Percentiles rank a stretch among this genome's conserved stretches.
phyloP scores from a whole-genome alignment of 2,888 invertebrate species.

The Bruchidius siliquastri region DNA sequence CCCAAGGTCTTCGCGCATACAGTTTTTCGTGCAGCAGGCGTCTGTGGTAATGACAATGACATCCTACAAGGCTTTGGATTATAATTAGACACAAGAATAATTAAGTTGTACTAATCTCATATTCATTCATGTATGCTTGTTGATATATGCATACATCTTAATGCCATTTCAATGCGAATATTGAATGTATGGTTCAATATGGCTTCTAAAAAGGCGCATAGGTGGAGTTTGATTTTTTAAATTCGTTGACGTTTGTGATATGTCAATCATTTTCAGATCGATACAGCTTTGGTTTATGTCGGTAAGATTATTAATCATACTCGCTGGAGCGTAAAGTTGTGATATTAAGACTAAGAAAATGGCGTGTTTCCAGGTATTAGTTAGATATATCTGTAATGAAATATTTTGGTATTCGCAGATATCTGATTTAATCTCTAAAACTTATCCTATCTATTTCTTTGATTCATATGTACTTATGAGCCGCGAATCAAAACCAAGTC shows the following conservation, averaged over 20 bases:
- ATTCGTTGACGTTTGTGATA: background rate
- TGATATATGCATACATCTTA: background rate
- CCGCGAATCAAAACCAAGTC: too few species aligned
- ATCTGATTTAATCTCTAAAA: too few species aligned
- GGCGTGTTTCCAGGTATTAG: too few species aligned
- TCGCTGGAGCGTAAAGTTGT: too few species aligned
- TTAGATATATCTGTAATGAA: too few species aligned
- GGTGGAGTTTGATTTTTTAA: background rate
- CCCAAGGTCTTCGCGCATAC: background rate
- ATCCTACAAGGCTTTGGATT: background rate
- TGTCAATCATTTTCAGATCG: background rate
- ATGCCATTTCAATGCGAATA: background rate
- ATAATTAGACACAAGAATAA: background rate
- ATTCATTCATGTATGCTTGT: background rate
- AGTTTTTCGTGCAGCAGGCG: background rate
- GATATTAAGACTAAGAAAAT: too few species aligned
- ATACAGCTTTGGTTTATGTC: background rate
- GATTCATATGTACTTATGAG: too few species aligned
- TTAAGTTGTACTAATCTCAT: background rate
- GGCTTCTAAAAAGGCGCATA: background rate
- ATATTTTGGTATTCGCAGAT: too few species aligned
- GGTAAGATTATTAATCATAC: background rate
- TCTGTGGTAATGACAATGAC: background rate
- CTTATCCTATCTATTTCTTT: too few species aligned
- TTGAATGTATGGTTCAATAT: background rate